A percentile compares a stretch with the other conserved stretches of the same genome.
These are phyloP conservation scores for Corythornis vintsioides DNA, from an alignment of 2,113 vertebrate species.

Conservation along the genomic window DNA sequence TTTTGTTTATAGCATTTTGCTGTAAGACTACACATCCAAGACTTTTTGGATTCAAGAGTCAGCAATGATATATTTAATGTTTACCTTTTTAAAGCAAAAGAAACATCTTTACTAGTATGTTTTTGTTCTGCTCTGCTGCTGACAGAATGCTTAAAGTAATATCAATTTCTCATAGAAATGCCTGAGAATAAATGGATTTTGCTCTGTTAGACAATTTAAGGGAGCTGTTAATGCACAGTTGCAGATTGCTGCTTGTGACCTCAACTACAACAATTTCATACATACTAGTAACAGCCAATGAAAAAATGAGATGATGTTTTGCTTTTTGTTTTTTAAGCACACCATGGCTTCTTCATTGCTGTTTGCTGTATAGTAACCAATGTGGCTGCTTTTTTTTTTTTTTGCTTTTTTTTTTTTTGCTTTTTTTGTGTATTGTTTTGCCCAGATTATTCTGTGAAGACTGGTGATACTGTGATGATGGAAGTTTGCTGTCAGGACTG, in stretches of 20 bases:
- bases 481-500: constrained; percentile 91
- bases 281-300: neutral
- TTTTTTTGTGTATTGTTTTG: neutral
- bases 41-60: too few species aligned
- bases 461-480: constrained; percentile 81
- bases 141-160: neutral
- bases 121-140: neutral
- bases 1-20: too few species aligned
- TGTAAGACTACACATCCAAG: too few species aligned
- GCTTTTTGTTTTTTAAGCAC: neutral
- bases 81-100: neutral
- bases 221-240: accelerated
- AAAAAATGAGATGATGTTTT: neutral
- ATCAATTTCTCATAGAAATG: neutral
- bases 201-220: neutral
- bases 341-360: neutral
- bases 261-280: neutral
- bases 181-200: neutral
- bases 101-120: neutral
- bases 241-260: neutral
- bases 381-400: neutral
- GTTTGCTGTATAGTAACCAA: neutral
- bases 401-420: neutral
- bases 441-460: constrained; percentile 83
- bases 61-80: neutral